Conservation (phyloP, 2,113 vertebrate genomes). For the Poeciliopsis turrubarensis region DNA sequence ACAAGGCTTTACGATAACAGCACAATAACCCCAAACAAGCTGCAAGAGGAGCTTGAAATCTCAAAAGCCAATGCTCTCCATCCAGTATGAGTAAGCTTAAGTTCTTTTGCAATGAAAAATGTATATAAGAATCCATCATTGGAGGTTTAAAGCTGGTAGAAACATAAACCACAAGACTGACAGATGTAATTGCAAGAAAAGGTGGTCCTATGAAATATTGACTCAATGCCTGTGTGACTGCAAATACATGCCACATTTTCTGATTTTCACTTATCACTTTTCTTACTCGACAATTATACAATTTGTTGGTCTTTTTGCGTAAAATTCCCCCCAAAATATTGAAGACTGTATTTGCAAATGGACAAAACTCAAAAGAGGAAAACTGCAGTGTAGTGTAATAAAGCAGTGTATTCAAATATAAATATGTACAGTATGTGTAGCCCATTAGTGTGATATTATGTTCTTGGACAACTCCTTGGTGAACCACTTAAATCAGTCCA, state of each 20-base stretch:
- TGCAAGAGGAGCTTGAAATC: too few species aligned
- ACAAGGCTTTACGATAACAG: too few species aligned
- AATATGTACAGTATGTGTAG: constrained; percentile 5
- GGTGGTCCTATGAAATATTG: too few species aligned
- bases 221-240: too few species aligned
- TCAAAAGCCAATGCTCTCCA: not conserved
- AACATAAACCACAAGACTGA: not conserved
- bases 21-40: too few species aligned
- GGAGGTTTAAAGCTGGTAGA: not conserved
- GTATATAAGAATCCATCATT: not conserved
- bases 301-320: not conserved
- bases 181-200: too few species aligned
- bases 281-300: too few species aligned
- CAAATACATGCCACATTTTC: not conserved
- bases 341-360: not conserved
- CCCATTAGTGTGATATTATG: constrained; percentile 31
- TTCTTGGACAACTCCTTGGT: constrained; percentile 58
- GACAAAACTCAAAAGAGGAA: not conserved
- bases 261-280: too few species aligned
- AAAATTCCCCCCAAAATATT: not conserved
- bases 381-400: not conserved
- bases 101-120: not conserved
- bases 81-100: not conserved
- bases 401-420: not conserved
- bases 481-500: constrained; percentile 59